Percentiles rank a stretch among this genome's conserved stretches.
Conservation (phyloP, 2,888 invertebrate species). For the Sinotaia quadrata region DNA sequence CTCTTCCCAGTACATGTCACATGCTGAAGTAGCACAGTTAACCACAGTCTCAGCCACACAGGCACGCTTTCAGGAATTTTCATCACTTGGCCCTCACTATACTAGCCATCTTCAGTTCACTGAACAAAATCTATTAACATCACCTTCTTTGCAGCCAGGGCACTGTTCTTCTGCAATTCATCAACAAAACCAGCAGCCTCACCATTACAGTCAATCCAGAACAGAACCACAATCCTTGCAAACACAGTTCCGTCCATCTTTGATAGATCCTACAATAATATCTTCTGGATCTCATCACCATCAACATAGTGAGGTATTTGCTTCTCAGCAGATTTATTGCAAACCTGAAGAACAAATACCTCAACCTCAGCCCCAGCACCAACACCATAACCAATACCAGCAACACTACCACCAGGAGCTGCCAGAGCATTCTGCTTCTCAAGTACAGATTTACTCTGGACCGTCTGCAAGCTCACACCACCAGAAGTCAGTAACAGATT, state of each 20-base stretch:
- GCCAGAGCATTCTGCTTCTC: neutral
- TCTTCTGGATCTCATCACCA: too few relatives aligned
- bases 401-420: neutral
- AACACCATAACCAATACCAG: constrained; percentile 18
- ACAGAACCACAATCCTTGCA: too few relatives aligned
- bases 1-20: constrained; percentile 3
- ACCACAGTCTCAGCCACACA: neutral
- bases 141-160: neutral
- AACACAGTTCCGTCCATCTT: too few relatives aligned
- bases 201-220: neutral
- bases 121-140: neutral
- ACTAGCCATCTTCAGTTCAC: neutral
- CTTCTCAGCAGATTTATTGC: constrained; percentile 14
- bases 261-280: too few relatives aligned
- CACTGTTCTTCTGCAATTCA: too few relatives aligned
- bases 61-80: neutral
- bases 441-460: neutral
- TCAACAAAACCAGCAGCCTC: constrained; percentile 4
- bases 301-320: neutral
- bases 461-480: neutral
- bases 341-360: neutral
- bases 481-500: neutral
- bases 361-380: constrained; percentile 9
- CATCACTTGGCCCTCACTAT: neutral
- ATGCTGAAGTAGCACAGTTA: neutral